Evolutionary conservation across 1,140 invertebrate genomes (phyloP).

Genomic region (Nebria ingens): DNA sequence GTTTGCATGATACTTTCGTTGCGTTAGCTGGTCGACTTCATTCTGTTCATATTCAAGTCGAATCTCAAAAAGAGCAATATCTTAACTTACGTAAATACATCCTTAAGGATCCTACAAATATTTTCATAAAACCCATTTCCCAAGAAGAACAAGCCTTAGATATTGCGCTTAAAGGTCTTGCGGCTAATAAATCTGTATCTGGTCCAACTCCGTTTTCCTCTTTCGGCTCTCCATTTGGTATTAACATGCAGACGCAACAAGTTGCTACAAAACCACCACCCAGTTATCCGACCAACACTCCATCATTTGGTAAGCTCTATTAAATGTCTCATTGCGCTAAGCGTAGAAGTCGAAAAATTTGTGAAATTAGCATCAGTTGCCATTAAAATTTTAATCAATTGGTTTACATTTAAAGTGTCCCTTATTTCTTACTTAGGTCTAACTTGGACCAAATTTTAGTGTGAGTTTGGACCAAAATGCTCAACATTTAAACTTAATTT

Average conservation of each 20-base stretch:
- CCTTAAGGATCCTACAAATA: conserved; percentile 65
- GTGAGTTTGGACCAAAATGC: too few relatives aligned
- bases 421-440: background rate
- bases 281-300: conserved; percentile 14
- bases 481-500: too few relatives aligned
- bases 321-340: background rate
- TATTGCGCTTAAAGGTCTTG: background rate
- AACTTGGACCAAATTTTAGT: background rate
- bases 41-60: conserved; percentile 55
- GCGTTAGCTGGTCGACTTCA: conserved; percentile 75
- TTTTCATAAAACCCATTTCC: conserved; percentile 51
- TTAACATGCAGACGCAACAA: conserved; percentile 11
- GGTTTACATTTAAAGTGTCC: too few relatives aligned
- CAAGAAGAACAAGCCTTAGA: conserved; percentile 21
- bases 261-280: conserved; percentile 12
- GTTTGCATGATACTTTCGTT: conserved; percentile 75
- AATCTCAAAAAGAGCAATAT: conserved; percentile 74
- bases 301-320: conserved; percentile 19
- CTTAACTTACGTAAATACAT: conserved; percentile 67
- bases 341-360: too few relatives aligned
- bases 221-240: conserved; percentile 15
- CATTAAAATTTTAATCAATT: too few relatives aligned
- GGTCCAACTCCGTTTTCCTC: conserved; percentile 36
- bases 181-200: conserved; percentile 17
- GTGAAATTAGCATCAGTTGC: too few relatives aligned